Percentiles rank a stretch among this genome's conserved stretches.
Evolutionary conservation across 2,888 invertebrate genomes (phyloP).

Genomic region (Sarcophaga carnaria): DNA sequence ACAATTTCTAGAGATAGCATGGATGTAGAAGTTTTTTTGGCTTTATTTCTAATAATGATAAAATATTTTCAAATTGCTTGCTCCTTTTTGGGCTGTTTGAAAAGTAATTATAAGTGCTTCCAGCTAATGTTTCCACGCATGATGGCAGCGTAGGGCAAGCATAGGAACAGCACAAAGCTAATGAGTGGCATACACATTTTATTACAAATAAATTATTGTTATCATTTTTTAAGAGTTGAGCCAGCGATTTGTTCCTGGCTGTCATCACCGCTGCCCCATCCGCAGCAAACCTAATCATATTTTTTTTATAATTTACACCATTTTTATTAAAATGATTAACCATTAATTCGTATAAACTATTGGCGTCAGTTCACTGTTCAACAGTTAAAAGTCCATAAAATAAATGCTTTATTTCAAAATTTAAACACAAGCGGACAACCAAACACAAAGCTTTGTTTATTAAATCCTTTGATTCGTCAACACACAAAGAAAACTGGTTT

Average conservation of each 20-base stretch:
- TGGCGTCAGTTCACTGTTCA: slow-evolving; percentile 66
- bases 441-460: slow-evolving; percentile 22
- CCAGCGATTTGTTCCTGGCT: slow-evolving; percentile 74
- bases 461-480: slow-evolving; percentile 31
- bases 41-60: slow-evolving; percentile 42
- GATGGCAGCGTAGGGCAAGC: slow-evolving; percentile 70
- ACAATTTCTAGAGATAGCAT: slow-evolving; percentile 30
- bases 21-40: too few relatives aligned
- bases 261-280: slow-evolving; percentile 78
- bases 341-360: slow-evolving; percentile 68
- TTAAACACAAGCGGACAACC: neutral
- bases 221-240: slow-evolving; percentile 73
- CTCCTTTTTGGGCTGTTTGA: slow-evolving; percentile 73
- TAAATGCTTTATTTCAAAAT: slow-evolving; percentile 32
- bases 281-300: slow-evolving; percentile 75
- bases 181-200: slow-evolving; percentile 71
- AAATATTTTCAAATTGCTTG: slow-evolving; percentile 72
- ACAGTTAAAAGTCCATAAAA: slow-evolving; percentile 58
- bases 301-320: slow-evolving; percentile 66
- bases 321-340: slow-evolving; percentile 67
- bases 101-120: slow-evolving; percentile 63
- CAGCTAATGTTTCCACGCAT: slow-evolving; percentile 41
- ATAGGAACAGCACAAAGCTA: slow-evolving; percentile 57
- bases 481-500: slow-evolving; percentile 24
- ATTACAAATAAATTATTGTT: slow-evolving; percentile 75